Evolutionary conservation across 37 sponge, comb jelly and placozoan species (phyloP).

Genomic region (Beroe forskalii): DNA sequence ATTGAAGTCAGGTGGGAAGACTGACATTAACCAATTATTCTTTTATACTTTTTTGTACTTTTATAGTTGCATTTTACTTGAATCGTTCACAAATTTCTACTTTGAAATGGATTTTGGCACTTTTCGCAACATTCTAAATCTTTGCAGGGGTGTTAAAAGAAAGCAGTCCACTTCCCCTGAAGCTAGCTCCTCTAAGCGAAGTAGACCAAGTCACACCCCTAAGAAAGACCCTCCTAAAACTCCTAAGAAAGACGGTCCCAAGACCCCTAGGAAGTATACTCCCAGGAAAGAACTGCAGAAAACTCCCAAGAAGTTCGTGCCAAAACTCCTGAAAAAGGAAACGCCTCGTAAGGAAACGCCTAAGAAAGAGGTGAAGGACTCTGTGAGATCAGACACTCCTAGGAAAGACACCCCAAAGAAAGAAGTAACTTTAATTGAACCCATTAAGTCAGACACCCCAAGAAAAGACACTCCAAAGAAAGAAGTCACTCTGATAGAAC

Average conservation of each 20-base stretch:
- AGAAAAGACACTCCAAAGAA: not conserved
- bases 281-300: constrained; percentile 19
- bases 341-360: constrained; percentile 35
- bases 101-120: no score
- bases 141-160: constrained; percentile 16
- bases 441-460: not conserved
- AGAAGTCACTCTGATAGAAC: not conserved
- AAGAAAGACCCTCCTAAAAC: constrained; percentile 57
- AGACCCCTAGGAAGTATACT: not conserved
- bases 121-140: not conserved
- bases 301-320: constrained; percentile 27
- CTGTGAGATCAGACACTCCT: not conserved
- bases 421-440: not conserved
- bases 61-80: no score
- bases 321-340: constrained; percentile 32
- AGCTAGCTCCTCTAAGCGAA: not conserved
- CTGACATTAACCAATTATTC: no score
- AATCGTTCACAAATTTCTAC: no score
- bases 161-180: constrained; percentile 36
- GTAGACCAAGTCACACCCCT: not conserved
- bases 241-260: constrained; percentile 48
- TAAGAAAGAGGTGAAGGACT: not conserved
- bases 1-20: constrained; percentile 41
- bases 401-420: not conserved
- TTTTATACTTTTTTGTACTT: no score